Base-by-base conservation (phyloP, 1,140 invertebrate species). In the Diabrotica virgifera region DNA sequence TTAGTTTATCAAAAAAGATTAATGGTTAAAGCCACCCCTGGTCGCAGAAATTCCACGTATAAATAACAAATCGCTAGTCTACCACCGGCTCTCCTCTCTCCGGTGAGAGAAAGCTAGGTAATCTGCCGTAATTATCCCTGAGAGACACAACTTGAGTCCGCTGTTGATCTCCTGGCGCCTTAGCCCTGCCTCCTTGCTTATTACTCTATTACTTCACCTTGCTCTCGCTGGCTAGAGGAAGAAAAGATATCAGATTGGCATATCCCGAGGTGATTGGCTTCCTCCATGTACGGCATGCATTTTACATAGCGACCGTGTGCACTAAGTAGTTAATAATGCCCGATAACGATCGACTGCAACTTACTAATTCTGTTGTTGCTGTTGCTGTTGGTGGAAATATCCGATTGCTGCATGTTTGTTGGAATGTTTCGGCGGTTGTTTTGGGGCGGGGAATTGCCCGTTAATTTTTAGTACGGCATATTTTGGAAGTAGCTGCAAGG, bases 251-350 rank as follows among this genome's bases (percentile, higher is more conserved):
- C n/a, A 46, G 40, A 46, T 46, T 46, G 40, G 40, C 8, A 46
- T 46, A 46, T 46, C 40, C 40, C 40, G n/a, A 46, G 40, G 40
- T 46, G 40, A 46, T 46, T 46, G 40, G 40, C 40, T 46, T 46
- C n/a, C 40, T 46, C 8, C 8, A 46, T 46, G 40, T 46, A 46
- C n/a, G n/a, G 8, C 40, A 46, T 10, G 8, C n/a, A 46, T 46
- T 46, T n/a, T n/a, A 10, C 40, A n/a, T 46, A 46, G 40, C 40
- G 8, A 46, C 40, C 8, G 40, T 46, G n/a, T n/a, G n/a, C 40
- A 8, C 8, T 46, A 46, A 46, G 8, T 46, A 46, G 40, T 46
- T 46, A 46, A 46, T 46, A 46, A 46, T 46, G 40, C 40, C n/a
- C n/a, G 40, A 46, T 46, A 46, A 46, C 40, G 3, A 46, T 46